Percentiles rank a stretch among this genome's conserved stretches.
These are phyloP conservation scores for Melinopterus prodromus DNA, from an alignment of 2,888 invertebrate genomes.

Conservation along the genomic window DNA sequence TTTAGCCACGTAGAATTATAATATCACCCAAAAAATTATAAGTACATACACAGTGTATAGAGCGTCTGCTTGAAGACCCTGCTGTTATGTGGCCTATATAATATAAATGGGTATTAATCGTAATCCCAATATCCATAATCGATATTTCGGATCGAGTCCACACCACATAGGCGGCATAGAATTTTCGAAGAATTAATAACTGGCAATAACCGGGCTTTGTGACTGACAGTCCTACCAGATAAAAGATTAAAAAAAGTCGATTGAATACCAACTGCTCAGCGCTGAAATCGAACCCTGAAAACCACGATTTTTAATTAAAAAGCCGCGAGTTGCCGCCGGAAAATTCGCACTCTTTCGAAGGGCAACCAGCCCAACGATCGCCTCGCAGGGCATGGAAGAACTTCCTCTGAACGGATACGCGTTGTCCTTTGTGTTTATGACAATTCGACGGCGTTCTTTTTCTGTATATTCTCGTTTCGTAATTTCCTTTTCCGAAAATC, in stretches of 20 bases:
- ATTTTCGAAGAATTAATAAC: neutral
- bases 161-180: too few species aligned
- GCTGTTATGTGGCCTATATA: neutral
- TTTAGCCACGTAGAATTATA: too few species aligned
- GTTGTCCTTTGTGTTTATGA: neutral
- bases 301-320: neutral
- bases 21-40: too few species aligned
- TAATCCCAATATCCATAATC: neutral
- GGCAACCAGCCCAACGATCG: neutral
- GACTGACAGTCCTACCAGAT: neutral
- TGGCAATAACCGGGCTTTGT: neutral
- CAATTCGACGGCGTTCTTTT: neutral
- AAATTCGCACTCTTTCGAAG: neutral
- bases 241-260: constrained; percentile 4
- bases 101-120: neutral
- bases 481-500: neutral
- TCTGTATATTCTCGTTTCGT: neutral
- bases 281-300: neutral
- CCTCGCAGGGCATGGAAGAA: neutral
- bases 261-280: neutral
- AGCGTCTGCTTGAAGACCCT: neutral
- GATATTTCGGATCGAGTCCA: neutral
- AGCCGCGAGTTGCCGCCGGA: neutral
- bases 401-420: neutral
- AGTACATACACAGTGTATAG: too few species aligned